Conservation (phyloP, 1,140 invertebrate genomes). For the Protaetia brevitarsis region DNA sequence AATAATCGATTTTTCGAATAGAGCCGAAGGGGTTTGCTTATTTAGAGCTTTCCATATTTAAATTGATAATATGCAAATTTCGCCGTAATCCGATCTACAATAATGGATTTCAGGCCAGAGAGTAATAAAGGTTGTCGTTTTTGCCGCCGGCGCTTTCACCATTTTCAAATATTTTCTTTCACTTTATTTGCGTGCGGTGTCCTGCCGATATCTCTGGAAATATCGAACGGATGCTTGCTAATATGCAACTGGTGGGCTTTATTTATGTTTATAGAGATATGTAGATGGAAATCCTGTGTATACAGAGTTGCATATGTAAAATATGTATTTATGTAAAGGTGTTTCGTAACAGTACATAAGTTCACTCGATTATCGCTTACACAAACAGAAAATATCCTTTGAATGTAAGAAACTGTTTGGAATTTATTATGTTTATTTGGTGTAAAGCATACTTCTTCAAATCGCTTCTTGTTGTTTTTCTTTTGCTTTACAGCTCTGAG, state of each 20-base stretch:
- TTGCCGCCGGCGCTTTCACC: background rate
- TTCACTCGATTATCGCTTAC: too few relatives aligned
- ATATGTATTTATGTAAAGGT: background rate
- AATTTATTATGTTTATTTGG: too few relatives aligned
- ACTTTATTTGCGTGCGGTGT: background rate
- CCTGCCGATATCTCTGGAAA: background rate
- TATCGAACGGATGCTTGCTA: background rate
- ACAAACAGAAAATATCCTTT: too few relatives aligned
- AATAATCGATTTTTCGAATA: conserved; percentile 15
- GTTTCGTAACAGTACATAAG: too few relatives aligned
- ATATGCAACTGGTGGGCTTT: background rate
- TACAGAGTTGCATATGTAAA: background rate
- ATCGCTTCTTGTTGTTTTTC: too few relatives aligned
- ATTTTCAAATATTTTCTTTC: conserved; percentile 16
- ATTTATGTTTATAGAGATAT: too few relatives aligned
- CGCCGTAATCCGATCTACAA: conserved; percentile 35
- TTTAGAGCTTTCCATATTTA: conserved; percentile 31
- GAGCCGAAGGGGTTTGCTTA: conserved; percentile 13
- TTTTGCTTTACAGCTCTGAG: too few relatives aligned
- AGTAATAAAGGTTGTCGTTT: conserved; percentile 18
- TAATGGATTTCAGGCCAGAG: conserved; percentile 33
- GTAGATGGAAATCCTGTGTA: background rate
- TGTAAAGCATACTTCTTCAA: too few relatives aligned
- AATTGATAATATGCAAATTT: conserved; percentile 39
- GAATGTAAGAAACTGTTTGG: too few relatives aligned